Base-by-base conservation (phyloP, 1,140 invertebrate genomes). In the Drosophila watanabei region DNA sequence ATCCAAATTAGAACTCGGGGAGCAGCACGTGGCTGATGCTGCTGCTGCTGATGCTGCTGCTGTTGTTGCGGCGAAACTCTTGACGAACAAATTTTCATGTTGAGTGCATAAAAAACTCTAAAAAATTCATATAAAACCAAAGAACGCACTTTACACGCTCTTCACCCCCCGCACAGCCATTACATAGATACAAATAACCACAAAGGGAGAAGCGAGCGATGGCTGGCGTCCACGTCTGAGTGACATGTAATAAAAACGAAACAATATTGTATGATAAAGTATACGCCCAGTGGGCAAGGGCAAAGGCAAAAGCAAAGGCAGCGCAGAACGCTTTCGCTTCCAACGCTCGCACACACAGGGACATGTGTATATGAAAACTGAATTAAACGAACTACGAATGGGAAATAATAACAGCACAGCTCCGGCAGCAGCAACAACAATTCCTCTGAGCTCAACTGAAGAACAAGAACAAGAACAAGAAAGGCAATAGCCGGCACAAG, bases 201-300 rank as follows among this genome's bases (percentile, higher is more conserved):
- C 62, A 80, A 57, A 71, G 52, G 71, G 63, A 69, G 68, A 54
- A 51, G 75, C 76, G 49, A 30, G 75, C 76, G 57, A 30, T 60
- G 62, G 57, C 54, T 56, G 54, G 20, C 72, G 62, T 80, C 68
- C 86, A 81, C 81, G 75, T 90, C 79, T 90, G 85, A 88, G 86
- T 88, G 85, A 88, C 85, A 89, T 88, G 86, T 88, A 89, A 88
- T 88, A 88, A 88, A 88, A 88, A 88, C 85, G 86, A 88, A 88
- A 85, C 85, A 90, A 88, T 88, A 88, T 87, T 88, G 85, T 90
- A 90, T 88, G 85, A 88, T 88, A 88, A 88, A 88, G 86, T 90
- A 90, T 90, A 90, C 86, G 86, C 86, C 86, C 86, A 82, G 82
- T 90, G 82, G 86, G 82, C 86, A 80, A 82, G 75, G 73, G 70